phyloP scores from a whole-genome alignment of 2,113 vertebrate species.

The Scalopus aquaticus region DNA sequence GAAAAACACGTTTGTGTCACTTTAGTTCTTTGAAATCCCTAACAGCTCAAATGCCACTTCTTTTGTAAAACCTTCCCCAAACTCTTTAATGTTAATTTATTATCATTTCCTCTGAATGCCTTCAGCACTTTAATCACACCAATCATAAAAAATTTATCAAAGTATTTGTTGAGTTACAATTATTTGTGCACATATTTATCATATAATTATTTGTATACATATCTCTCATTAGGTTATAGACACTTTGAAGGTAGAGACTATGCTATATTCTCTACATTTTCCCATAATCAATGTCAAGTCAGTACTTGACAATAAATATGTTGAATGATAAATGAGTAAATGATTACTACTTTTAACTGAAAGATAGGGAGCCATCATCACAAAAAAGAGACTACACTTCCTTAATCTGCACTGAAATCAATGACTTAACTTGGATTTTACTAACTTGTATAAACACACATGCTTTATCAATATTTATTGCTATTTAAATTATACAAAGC shows the following conservation, averaged over 20 bases:
- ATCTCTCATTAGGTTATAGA: not conserved
- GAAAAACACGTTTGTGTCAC: not conserved
- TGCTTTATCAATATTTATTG: not conserved
- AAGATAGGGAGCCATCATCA: not conserved
- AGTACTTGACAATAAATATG: not conserved
- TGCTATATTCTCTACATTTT: not conserved
- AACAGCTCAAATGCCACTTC: not conserved
- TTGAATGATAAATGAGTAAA: not conserved
- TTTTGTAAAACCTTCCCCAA: not conserved
- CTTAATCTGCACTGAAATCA: slow-evolving; percentile 14
- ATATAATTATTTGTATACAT: not conserved
- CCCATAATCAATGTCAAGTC: not conserved
- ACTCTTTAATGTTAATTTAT: not conserved
- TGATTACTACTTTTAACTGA: slow-evolving; percentile 7
- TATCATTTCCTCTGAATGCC: not conserved
- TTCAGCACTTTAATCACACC: not conserved
- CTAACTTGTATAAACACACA: slow-evolving; percentile 44
- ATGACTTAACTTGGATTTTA: slow-evolving; percentile 32
- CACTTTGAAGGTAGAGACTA: not conserved
- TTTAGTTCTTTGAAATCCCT: slow-evolving; percentile 16
- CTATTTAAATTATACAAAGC: slow-evolving; percentile 23
- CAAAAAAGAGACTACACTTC: not conserved
- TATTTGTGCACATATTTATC: not conserved
- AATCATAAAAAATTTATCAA: not conserved
- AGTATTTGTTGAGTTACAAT: slow-evolving; percentile 1